Evolutionary conservation across 2,113 vertebrate species (phyloP).

Genomic region (Rhabdomys dilectus): DNA sequence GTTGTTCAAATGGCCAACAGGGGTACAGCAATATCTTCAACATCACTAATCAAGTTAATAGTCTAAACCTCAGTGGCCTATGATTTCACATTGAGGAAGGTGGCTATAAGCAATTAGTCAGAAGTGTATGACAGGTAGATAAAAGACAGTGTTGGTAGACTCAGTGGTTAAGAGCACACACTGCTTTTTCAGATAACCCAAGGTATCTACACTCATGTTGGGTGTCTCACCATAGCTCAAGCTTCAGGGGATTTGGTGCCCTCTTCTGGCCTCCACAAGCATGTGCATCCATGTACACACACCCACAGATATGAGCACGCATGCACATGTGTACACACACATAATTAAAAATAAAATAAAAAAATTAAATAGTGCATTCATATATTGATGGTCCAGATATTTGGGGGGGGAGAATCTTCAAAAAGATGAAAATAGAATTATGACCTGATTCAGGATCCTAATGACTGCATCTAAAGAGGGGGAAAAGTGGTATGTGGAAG

Average conservation of each 20-base stretch:
- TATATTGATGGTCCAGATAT: not conserved
- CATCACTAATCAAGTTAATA: not conserved
- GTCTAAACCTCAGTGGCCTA: not conserved
- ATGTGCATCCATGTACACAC: not conserved
- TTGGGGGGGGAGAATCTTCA: not conserved
- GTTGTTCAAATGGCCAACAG: not conserved
- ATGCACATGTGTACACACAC: not conserved
- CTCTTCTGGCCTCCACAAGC: not conserved
- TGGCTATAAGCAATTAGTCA: not conserved
- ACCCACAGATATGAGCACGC: not conserved
- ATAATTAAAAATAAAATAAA: not conserved
- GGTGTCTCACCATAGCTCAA: not conserved
- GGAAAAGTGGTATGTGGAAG: not conserved
- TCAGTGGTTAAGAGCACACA: not conserved
- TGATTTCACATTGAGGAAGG: not conserved
- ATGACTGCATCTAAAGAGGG: not conserved
- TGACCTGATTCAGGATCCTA: not conserved
- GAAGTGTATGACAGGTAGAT: not conserved
- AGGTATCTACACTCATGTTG: too few relatives aligned
- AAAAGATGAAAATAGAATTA: not conserved
- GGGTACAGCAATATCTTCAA: not conserved
- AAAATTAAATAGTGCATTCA: not conserved
- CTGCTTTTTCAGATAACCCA: not conserved
- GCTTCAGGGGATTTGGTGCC: not conserved
- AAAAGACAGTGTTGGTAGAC: not conserved